Conservation (phyloP, 92 coral and sea anemone species). For the Epizoanthus fatuus region DNA sequence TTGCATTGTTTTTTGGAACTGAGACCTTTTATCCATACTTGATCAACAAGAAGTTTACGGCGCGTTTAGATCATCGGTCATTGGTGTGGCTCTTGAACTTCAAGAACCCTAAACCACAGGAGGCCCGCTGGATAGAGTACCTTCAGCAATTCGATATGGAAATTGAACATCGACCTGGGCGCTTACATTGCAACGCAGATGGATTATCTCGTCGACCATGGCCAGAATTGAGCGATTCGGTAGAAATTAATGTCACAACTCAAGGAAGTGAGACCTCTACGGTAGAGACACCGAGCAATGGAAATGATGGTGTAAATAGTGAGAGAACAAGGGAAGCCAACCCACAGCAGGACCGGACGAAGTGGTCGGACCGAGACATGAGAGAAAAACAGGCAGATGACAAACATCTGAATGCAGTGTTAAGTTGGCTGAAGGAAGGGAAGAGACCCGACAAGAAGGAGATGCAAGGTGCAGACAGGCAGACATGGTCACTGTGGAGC, state of each 20-base stretch:
- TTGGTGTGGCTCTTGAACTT: conserved; percentile 52
- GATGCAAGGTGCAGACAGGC: conserved; percentile 51
- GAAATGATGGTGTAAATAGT: conserved; percentile 9
- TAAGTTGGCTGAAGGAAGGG: conserved; percentile 60
- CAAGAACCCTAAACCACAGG: conserved; percentile 46
- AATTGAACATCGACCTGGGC: conserved; percentile 44
- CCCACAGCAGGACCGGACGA: not conserved
- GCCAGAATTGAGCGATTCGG: not conserved
- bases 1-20: conserved; percentile 35
- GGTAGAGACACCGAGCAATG: conserved; percentile 30
- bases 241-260: too few relatives aligned
- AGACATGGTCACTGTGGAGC: conserved; percentile 64
- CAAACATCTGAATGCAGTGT: conserved; percentile 13
- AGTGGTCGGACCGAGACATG: conserved; percentile 44
- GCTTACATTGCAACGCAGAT: conserved; percentile 43
- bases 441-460: conserved; percentile 36
- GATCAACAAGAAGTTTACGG: conserved; percentile 32
- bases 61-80: conserved; percentile 43
- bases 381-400: conserved; percentile 28
- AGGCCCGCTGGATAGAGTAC: conserved; percentile 33
- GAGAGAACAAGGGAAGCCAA: conserved; percentile 10
- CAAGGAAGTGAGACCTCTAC: not conserved
- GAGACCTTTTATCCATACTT: conserved; percentile 28
- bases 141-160: conserved; percentile 30
- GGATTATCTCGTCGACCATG: conserved; percentile 45